Conservation (phyloP, 1,140 invertebrate species). For the Wiebesia pumilae region DNA sequence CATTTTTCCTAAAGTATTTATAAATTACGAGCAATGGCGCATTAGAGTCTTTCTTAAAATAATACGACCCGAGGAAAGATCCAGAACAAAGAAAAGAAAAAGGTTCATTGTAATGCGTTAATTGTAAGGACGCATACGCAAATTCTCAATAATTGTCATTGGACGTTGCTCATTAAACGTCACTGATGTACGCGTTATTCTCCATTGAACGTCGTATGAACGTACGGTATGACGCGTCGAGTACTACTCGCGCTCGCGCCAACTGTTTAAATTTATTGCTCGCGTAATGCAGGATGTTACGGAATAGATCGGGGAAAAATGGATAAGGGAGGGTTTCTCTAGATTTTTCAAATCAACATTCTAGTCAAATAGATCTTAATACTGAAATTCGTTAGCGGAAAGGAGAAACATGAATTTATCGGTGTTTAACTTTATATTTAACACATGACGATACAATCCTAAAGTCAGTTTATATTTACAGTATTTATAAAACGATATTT, state of each 20-base stretch:
- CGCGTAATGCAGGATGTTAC: not conserved
- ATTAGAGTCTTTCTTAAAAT: too few relatives aligned
- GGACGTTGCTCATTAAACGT: not conserved
- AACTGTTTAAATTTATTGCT: not conserved
- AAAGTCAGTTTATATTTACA: not conserved
- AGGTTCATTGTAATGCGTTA: too few relatives aligned
- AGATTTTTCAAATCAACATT: too few relatives aligned
- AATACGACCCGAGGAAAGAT: too few relatives aligned
- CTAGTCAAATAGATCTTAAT: too few relatives aligned
- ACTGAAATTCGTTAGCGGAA: not conserved
- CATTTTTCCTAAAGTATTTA: too few relatives aligned
- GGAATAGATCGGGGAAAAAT: too few relatives aligned
- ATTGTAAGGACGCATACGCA: not conserved
- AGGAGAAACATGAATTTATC: not conserved
- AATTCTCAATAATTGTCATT: not conserved
- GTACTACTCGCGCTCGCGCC: not conserved
- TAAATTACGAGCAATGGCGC: too few relatives aligned
- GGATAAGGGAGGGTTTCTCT: too few relatives aligned
- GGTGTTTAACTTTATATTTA: not conserved
- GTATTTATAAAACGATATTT: too few relatives aligned
- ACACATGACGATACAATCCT: not conserved
- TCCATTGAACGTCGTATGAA: conserved; percentile 8
- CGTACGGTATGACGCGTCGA: not conserved
- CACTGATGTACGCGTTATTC: not conserved
- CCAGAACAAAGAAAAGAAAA: too few relatives aligned